These are phyloP conservation scores for Anomalospiza imberbis DNA, from an alignment of 2,797 vertebrate species.

Conservation along the genomic window DNA sequence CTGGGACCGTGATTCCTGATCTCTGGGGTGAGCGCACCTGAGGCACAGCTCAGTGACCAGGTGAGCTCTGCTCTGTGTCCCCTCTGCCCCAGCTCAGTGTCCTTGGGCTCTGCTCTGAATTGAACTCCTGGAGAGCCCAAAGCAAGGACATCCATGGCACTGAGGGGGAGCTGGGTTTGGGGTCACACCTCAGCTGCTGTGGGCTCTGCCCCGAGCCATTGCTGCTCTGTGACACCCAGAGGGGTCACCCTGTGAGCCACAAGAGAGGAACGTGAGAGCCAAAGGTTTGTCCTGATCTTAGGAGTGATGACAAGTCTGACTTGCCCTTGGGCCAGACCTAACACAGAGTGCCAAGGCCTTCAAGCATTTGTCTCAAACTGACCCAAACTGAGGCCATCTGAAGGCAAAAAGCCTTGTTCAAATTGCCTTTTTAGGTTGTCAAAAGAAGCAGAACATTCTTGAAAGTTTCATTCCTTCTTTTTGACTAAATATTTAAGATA, in stretches of 20 bases:
- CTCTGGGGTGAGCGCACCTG: no score
- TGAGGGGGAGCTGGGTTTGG: no score
- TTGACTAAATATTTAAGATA: not conserved
- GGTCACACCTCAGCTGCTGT: not conserved
- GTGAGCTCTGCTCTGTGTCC: not conserved
- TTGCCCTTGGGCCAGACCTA: not conserved
- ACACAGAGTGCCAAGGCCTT: not conserved
- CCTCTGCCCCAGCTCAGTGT: no score
- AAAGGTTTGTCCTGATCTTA: not conserved
- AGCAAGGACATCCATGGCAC: not conserved
- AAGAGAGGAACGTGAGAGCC: not conserved
- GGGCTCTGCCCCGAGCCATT: fast-evolving
- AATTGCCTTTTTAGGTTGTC: not conserved
- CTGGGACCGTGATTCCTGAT: not conserved
- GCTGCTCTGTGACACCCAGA: not conserved
- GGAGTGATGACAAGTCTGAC: not conserved
- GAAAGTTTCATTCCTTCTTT: not conserved
- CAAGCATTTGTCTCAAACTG: not conserved
- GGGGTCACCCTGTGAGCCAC: not conserved
- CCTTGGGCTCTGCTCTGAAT: not conserved
- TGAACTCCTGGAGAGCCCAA: not conserved
- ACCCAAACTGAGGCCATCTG: not conserved
- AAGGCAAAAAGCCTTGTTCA: not conserved
- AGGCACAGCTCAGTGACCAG: not conserved
- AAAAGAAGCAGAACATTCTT: not conserved